Base-by-base conservation (phyloP, 2,797 vertebrate genomes). In the Poecilia gillii region DNA sequence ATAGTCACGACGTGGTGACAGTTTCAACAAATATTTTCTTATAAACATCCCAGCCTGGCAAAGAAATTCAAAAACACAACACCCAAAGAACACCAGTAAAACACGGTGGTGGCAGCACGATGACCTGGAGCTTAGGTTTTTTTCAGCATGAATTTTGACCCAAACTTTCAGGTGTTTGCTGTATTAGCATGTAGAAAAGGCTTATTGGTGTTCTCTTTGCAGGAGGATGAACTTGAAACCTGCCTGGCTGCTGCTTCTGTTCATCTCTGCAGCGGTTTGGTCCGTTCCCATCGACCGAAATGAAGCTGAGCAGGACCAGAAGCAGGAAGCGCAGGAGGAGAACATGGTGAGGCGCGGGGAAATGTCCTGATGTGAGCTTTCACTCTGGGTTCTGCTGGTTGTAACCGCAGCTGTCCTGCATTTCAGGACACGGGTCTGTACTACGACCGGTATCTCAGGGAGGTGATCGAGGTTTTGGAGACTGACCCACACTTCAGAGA, bases 391-490 rank as follows among this genome's bases (percentile, higher is more conserved):
- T 47, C 7, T 55, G 13, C 43, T 53, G 41, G 39, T 47, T 72
- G 12, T 71, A 70, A 87, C 23, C 0, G 31, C 7, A 28, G 45
- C 5, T 75, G 75, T 71, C 2, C 39, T 14, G 11, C 72, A 0
- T 28, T 80, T 62, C 86, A 98, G 97, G 97, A 98, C 92, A 98
- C 97, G 0, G 97, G 97, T 0, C 92, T 98, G 43, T 97, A 97
- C 91, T 98, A 98, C 73, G 97, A 98, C 87, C 90, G 97, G 8
- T 98, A 98, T 83, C 96, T 98, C 70, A 94, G 97, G 76, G 97
- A 98, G 86, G 97, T 98, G 80, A 98, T 98, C 14, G 97, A 97
- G n/a, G 97, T 97, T 66, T 74, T 98, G 88, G 97, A 98, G 94
- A 98, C 97, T 0, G 97, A 98, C 20, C 96, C 97, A 31, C 97